Evolutionary conservation across 2,888 invertebrate genomes (phyloP).

Genomic region (Lithophane ornitopus): DNA sequence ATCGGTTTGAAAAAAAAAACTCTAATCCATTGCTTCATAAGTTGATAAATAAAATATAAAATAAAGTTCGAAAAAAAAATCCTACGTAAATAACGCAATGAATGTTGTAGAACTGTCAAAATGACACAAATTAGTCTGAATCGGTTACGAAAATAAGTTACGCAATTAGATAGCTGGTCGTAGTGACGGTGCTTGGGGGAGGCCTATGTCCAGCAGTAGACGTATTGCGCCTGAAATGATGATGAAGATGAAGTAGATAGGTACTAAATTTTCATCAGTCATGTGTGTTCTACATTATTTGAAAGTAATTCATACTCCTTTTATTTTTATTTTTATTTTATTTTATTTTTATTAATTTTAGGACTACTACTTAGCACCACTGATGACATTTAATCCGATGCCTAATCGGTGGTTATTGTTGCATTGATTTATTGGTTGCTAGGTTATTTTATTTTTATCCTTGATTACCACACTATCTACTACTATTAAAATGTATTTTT

Average conservation of each 20-base stretch:
- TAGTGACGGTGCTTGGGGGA: neutral
- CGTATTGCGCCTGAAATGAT: neutral
- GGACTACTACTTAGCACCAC: neutral
- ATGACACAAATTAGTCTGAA: too few relatives aligned
- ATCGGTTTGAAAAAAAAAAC: too few relatives aligned
- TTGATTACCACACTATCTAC: neutral
- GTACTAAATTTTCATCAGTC: too few relatives aligned
- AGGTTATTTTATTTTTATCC: neutral
- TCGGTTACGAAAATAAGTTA: too few relatives aligned
- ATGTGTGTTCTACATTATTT: neutral
- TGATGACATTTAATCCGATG: neutral
- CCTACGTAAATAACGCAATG: too few relatives aligned
- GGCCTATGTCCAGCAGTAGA: neutral
- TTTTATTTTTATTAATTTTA: neutral
- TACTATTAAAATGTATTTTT: neutral
- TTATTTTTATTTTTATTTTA: too few relatives aligned
- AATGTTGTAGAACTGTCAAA: too few relatives aligned
- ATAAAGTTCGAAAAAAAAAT: too few relatives aligned
- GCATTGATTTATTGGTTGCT: neutral
- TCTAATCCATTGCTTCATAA: too few relatives aligned
- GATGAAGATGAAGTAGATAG: neutral
- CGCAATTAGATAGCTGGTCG: too few relatives aligned
- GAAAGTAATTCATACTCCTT: too few relatives aligned
- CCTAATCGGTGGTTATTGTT: neutral
- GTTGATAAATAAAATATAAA: too few relatives aligned